Evolutionary conservation across 1,140 invertebrate species (phyloP), one percentile per base, ranked within the genome.

Genomic region (Atta texana): DNA sequence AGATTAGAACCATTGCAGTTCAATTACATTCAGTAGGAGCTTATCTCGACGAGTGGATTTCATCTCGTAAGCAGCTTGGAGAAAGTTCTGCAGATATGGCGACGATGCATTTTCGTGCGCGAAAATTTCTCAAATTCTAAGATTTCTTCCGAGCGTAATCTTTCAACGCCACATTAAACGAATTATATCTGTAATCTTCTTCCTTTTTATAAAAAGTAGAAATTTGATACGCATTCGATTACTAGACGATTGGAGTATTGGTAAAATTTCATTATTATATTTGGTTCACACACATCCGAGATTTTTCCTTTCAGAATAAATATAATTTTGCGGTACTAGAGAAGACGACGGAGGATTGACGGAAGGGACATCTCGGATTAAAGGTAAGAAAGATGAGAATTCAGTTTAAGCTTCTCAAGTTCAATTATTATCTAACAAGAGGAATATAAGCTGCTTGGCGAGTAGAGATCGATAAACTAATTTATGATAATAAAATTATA

Each of bases 1-100:
- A 85, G 88, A 82, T 89, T 89, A 89, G 78, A 89, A 31, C 81
- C 76, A 82, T 75, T 78, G 88, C 69, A 71, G 57, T 90, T 88
- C 81, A 90, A 90, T 90, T 89, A 88, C 88, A 69, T n/a, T 24
- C 61, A 84, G 72, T 74, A 44, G 64, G 74, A 64, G 89, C 85
- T 90, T 85, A 90, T 90, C 80, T 87, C 86, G 77, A 49, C 63
- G 14, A 59, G 49, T 55, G 28, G 80, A 75, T 75, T 89, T 88
- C 69, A 81, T 78, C 72, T 63, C 21, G 74, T 53, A 86, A 57
- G 21, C 76, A 49, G 81, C 57, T 89, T 74, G 85, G 28, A 59
- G 68, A 64, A 87, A 77, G 75, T 85, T 90, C 44, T 57, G 63
- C 63, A 53, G 78, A 81, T 87, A 69, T 28, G 31, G 21, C n/a